Base-by-base conservation (phyloP, 2,888 invertebrate species). In the Miltochrista miniata region DNA sequence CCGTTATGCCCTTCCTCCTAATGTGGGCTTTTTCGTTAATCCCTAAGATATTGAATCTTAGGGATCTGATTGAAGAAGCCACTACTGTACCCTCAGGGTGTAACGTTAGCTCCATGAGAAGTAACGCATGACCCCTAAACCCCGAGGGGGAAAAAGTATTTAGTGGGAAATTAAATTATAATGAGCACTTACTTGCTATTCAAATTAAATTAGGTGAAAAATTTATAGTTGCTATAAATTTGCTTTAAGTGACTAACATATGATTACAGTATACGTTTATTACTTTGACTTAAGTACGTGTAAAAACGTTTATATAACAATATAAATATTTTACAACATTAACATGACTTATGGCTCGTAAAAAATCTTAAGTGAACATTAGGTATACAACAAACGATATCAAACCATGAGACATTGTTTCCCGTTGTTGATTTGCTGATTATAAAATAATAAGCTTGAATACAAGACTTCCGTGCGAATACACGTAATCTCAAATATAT, bases 391-490 rank as follows among this genome's bases (percentile, higher is more conserved):
- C n/a, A n/a, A 45, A 52, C 57, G 60, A 54, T 44, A 47, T 34
- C 18, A 24, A 24, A 24, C 24, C 34, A 44, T 35, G 24, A 35
- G 24, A 35, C 44, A 35, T 44, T 35, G 24, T 51, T 54, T 41
- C 43, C 48, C 56, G 54, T 51, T 51, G 34, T 46, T 51, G 48
- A 68, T 64, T 53, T 51, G 34, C 48, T 51, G 48, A 68, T 64
- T 53, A 59, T 57, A 45, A 64, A 66, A 47, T 53, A 9, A 68
- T 61, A 46, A 68, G 45, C 45, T 35, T 45, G 9, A 44, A 51
- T 37, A 49, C n/a, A 42, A 56, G 53, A 56, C 49, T 67, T 61
- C 68, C 68, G 58, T 64, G 61, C 64, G 45, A 65, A 60, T 54
- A 49, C 49, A 15, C 9, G 30, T 54, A 49, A 55, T 62, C 18